These are phyloP conservation scores for Steinernema khuongi DNA, from an alignment of 1,140 invertebrate genomes.

Conservation along the genomic window DNA sequence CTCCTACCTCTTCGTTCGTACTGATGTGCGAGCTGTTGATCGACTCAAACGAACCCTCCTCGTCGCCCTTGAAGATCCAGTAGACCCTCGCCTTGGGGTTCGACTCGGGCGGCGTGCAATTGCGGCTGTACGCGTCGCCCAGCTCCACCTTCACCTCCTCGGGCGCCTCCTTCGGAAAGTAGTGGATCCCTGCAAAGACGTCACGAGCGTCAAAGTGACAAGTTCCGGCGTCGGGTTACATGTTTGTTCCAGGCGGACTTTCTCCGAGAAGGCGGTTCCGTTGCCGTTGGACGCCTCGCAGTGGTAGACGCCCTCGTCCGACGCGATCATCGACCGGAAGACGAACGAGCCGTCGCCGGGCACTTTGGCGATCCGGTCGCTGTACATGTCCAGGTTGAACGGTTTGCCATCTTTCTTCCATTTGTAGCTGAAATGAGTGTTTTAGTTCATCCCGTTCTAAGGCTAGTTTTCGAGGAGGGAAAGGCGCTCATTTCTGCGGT, in stretches of 20 bases:
- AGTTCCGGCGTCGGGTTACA: conserved; percentile 43
- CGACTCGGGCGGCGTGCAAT: conserved; percentile 50
- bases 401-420: conserved; percentile 93
- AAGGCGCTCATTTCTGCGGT: not conserved
- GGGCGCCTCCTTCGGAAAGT: conserved; percentile 41
- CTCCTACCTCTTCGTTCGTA: conserved; percentile 55
- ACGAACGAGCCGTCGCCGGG: conserved; percentile 83
- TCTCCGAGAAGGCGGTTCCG: conserved; percentile 86
- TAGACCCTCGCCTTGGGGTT: conserved; percentile 49
- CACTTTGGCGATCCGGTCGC: conserved; percentile 77
- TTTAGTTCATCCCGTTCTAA: conserved; percentile 21
- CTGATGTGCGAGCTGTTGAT: conserved; percentile 57
- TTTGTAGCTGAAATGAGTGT: conserved; percentile 68
- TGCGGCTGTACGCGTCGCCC: conserved; percentile 50
- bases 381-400: conserved; percentile 80
- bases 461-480: not conserved
- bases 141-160: conserved; percentile 54
- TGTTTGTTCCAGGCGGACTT: conserved; percentile 86
- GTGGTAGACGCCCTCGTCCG: conserved; percentile 75
- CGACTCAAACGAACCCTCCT: conserved; percentile 47
- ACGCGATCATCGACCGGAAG: conserved; percentile 47
- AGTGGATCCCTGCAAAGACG: conserved; percentile 47
- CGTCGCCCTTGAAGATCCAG: conserved; percentile 51
- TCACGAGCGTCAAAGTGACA: conserved; percentile 20
- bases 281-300: conserved; percentile 92